These are phyloP conservation scores for Agrotis segetum DNA, from an alignment of 2,888 invertebrate genomes.

Conservation along the genomic window DNA sequence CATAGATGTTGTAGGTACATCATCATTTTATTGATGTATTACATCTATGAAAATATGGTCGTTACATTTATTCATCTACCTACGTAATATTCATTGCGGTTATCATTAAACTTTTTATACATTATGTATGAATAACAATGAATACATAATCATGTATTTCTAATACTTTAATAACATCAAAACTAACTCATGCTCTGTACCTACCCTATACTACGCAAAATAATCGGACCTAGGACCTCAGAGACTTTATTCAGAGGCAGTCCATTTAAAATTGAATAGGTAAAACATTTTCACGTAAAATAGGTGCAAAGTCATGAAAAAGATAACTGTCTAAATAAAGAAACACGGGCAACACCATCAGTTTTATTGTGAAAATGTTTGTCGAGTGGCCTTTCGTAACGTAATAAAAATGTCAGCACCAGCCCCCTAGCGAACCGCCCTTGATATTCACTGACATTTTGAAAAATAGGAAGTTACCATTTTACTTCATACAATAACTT, in stretches of 20 bases:
- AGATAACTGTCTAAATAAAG: constrained; percentile 7
- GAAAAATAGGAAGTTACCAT: constrained; percentile 66
- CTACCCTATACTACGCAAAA: not conserved
- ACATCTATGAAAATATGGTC: no score
- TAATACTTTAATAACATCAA: no score
- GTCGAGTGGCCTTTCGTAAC: constrained; percentile 66
- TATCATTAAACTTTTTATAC: no score
- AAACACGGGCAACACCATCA: constrained; percentile 13
- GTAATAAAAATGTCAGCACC: constrained; percentile 73
- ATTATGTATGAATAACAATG: no score
- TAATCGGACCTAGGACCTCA: not conserved
- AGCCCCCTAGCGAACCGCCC: constrained; percentile 58
- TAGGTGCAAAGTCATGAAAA: not conserved
- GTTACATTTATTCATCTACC: no score
- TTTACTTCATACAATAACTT: constrained; percentile 57
- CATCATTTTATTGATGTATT: no score
- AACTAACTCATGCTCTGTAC: no score
- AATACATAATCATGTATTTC: no score
- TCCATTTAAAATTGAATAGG: not conserved
- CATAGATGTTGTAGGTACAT: not conserved
- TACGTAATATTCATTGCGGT: not conserved
- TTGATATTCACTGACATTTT: constrained; percentile 84
- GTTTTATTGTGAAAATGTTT: constrained; percentile 29
- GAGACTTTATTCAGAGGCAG: not conserved
- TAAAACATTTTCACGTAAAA: not conserved